Base-by-base conservation (phyloP, 1,140 invertebrate genomes). In the Caenorhabditis latens region DNA sequence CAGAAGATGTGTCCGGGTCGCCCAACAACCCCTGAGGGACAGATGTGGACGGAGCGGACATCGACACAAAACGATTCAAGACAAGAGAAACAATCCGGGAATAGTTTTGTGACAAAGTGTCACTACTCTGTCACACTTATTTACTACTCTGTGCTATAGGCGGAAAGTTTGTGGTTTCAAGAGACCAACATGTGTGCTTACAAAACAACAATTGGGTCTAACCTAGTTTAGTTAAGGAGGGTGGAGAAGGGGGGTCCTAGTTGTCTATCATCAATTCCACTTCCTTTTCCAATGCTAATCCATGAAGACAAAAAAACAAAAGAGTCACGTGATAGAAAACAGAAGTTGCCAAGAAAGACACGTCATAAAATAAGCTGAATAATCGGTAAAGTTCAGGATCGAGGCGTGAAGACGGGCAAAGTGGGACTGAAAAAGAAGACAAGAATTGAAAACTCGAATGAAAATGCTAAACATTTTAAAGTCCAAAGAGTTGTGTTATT, bases 91-190 rank as follows among this genome's bases (percentile, higher is more conserved):
- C 71, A 50, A 79, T 50, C 71, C 46, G 71, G 21, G 71, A 79
- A 79, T 79, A 79, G 71, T 79, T 79, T 79, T 50, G 71, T 79
- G 71, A 53, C 71, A 79, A 50, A 79, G 71, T 50, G 46, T 50
- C 71, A 79, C 71, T 79, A 79, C 71, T 79, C 43, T 79, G 71
- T 79, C 71, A 79, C 71, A 79, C 71, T 79, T 79, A 79, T 79
- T 79, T 79, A 79, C 71, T 79, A 79, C 71, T 79, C 71, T 2
- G 32, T 32, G 32, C 32, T 32, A 2, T 32, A 32, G 32, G 53
- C n/a, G 13, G 14, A 71, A 43, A 71, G 21, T 19, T 50, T 24
- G 21, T 7, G 40, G 71, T 21, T 79, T 79, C 6, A 71, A 71
- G 71, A 50, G 46, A 79, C 43, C 71, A 79, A 79, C 71, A 79